phyloP scores from a whole-genome alignment of 2,888 invertebrate genomes.

The Orthosia gracilis region DNA sequence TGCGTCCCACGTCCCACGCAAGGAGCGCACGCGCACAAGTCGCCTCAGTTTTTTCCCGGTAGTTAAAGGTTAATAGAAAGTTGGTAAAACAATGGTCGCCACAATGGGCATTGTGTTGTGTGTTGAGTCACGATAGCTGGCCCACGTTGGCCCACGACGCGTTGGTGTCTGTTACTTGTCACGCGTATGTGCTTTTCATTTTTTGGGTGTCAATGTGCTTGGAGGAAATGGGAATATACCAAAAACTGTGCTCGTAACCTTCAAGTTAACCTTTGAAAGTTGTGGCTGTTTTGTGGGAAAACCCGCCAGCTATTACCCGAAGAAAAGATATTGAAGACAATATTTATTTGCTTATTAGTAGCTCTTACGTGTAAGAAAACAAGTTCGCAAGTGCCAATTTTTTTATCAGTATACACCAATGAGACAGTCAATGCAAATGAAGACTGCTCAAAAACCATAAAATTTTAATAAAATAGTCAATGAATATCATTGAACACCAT shows the following conservation, averaged over 20 bases:
- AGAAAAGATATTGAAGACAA: too few species aligned
- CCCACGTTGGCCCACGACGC: conserved; percentile 61
- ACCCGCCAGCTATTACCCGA: not conserved
- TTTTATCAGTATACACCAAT: too few species aligned
- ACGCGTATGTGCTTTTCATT: conserved; percentile 35
- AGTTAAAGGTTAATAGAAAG: conserved; percentile 86
- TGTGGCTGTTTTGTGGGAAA: not conserved
- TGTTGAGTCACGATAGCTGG: conserved; percentile 74
- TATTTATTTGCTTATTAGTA: too few species aligned
- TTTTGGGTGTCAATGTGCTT: conserved; percentile 33
- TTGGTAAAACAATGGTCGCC: conserved; percentile 80
- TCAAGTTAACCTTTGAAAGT: not conserved
- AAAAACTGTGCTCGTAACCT: conserved; percentile 20
- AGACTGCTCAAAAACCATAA: not conserved
- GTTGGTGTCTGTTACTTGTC: conserved; percentile 56
- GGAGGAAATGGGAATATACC: conserved; percentile 18
- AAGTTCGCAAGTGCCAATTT: too few species aligned
- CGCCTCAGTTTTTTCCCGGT: conserved; percentile 75
- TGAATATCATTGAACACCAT: not conserved
- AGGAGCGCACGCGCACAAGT: conserved; percentile 56
- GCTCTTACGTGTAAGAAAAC: too few species aligned
- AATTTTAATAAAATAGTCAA: not conserved
- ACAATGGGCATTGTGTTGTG: conserved; percentile 81
- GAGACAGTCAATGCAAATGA: not conserved
- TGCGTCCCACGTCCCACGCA: conserved; percentile 60